Base-by-base conservation (phyloP, 1,140 invertebrate species). In the Drosophila tsacasi region DNA sequence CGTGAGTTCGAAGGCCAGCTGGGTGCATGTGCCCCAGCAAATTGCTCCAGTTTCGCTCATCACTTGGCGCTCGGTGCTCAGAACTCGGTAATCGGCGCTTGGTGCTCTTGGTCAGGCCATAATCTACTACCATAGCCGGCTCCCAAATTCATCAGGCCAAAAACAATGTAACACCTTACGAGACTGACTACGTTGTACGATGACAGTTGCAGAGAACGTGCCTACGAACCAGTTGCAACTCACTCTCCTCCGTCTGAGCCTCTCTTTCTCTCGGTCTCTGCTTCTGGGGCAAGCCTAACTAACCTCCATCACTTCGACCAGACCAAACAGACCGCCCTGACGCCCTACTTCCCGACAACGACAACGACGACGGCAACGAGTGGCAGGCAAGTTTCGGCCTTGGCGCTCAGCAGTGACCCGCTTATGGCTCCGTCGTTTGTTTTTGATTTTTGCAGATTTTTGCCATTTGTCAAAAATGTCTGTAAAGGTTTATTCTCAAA, bases 381-480 rank as follows among this genome's bases (percentile, higher is more conserved):
- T 77, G 73, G 71, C 55, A 75, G 75, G 71, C 89, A 85, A 91
- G 81, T 81, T 84, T 84, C 83, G 89, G 81, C 89, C 89, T 91
- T 91, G 89, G 83, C 81, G 83, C 79, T 87, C 87, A 87, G 84
- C 87, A 91, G 76, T 84, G 89, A 91, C 89, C 89, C 71, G 83
- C 89, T 85, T 89, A 82, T 66, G 35, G n/a, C 27, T 47, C 19
- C 12, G n/a, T 35, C 30, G 40, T 35, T 72, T 52, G 71, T 44
- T 68, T 68, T 55, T 27, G 37, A 35, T 52, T 42, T 30, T 5
- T 39, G 15, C 27, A 32, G 30, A 65, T 30, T 39, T 21, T 30
- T 67, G 30, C 30, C 47, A 69, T 64, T 49, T 49, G 25, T 49
- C 30, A 65, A 27, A 46, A 42, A 30, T 44, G 13, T 30, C 12